phyloP scores from a whole-genome alignment of 2,888 invertebrate genomes.

The Amphipyra tragopoginis region DNA sequence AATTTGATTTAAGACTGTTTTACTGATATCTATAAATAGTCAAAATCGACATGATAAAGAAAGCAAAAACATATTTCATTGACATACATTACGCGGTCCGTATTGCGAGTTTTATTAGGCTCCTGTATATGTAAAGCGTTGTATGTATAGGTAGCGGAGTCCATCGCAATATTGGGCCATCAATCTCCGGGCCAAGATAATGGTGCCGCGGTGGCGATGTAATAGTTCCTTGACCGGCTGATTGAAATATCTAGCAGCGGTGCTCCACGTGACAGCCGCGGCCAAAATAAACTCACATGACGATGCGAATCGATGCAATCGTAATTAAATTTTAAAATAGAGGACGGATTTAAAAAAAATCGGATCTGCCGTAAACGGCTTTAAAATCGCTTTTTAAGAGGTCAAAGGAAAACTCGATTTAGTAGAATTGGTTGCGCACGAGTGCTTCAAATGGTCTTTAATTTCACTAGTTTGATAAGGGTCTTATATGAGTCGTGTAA shows the following conservation, averaged over 20 bases:
- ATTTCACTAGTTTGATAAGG: conserved; percentile 9
- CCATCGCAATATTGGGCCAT: conserved; percentile 82
- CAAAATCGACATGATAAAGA: conserved; percentile 40
- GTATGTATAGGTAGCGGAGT: conserved; percentile 63
- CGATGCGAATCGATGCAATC: conserved; percentile 60
- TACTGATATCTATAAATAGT: conserved; percentile 64
- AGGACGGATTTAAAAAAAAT: conserved; percentile 47
- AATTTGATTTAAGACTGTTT: conserved; percentile 44
- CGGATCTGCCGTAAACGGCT: conserved; percentile 18
- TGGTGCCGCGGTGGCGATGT: conserved; percentile 75
- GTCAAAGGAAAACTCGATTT: conserved; percentile 29
- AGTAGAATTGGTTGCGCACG: conserved; percentile 9
- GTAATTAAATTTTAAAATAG: conserved; percentile 18
- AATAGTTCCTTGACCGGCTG: conserved; percentile 82
- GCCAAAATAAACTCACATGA: conserved; percentile 64
- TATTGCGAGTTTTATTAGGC: conserved; percentile 46
- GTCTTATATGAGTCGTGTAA: no score
- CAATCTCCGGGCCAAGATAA: conserved; percentile 83
- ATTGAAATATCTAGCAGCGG: conserved; percentile 77
- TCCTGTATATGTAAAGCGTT: conserved; percentile 42
- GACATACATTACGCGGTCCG: conserved; percentile 61
- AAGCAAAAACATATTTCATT: conserved; percentile 35
- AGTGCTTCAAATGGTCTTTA: conserved; percentile 14
- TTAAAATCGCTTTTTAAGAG: conserved; percentile 14
- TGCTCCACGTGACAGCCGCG: conserved; percentile 55